Conservation (phyloP, 2,797 vertebrate species). For the Erithacus rubecula region DNA sequence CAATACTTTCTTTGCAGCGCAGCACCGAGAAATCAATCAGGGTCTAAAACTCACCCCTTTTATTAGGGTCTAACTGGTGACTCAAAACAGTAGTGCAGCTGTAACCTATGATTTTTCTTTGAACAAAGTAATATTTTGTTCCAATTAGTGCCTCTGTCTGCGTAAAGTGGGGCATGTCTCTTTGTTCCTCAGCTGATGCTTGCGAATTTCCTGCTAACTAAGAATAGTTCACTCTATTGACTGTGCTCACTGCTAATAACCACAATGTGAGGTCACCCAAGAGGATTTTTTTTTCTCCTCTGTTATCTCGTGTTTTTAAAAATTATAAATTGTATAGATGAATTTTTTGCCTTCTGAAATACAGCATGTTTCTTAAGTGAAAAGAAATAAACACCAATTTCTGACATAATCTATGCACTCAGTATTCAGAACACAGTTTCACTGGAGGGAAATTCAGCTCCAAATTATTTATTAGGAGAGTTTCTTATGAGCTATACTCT, state of each 20-base stretch:
- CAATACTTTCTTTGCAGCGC: neutral
- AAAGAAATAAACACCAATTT: neutral
- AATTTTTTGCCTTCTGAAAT: neutral
- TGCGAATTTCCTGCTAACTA: neutral
- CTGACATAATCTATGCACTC: neutral
- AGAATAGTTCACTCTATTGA: neutral
- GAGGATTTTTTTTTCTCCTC: neutral
- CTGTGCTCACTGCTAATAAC: neutral
- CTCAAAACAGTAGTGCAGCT: neutral
- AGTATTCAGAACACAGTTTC: neutral
- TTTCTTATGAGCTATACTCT: neutral
- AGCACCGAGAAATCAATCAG: neutral
- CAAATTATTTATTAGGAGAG: neutral
- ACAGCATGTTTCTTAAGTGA: neutral
- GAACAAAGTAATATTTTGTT: neutral
- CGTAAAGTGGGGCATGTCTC: neutral
- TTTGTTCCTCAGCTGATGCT: neutral
- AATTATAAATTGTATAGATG: neutral
- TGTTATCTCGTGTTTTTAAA: neutral
- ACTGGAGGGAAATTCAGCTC: neutral
- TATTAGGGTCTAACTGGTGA: neutral
- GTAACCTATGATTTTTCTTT: neutral
- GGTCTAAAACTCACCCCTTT: neutral
- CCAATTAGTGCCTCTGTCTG: neutral
- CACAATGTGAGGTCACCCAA: neutral